These are phyloP conservation scores for Crotalus horridus DNA, from an alignment of 2,113 vertebrate genomes.

Conservation along the genomic window DNA sequence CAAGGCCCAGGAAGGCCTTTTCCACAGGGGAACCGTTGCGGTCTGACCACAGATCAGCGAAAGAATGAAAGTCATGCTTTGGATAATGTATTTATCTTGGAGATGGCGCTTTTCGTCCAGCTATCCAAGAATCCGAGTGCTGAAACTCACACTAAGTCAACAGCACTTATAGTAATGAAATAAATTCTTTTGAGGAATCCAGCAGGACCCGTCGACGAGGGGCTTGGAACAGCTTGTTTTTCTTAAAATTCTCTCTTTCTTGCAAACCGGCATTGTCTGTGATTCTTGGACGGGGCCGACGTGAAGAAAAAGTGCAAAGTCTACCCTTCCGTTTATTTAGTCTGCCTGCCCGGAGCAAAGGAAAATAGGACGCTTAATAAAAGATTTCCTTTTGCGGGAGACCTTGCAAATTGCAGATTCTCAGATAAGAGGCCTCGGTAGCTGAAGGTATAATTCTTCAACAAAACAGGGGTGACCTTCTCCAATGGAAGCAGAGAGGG, in stretches of 20 bases:
- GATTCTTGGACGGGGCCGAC: slow-evolving; percentile 77
- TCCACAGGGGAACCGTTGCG: slow-evolving; percentile 51
- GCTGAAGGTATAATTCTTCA: slow-evolving; percentile 55
- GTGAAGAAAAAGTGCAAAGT: slow-evolving; percentile 70
- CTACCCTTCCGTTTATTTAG: slow-evolving; percentile 77
- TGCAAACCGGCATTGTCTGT: slow-evolving; percentile 77
- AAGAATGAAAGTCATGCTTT: slow-evolving; percentile 70
- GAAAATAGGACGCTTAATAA: slow-evolving; percentile 79
- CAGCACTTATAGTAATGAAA: slow-evolving; percentile 78
- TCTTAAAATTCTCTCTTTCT: slow-evolving; percentile 83
- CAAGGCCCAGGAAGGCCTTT: slow-evolving; percentile 34
- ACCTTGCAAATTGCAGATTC: slow-evolving; percentile 66
- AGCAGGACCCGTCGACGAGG: slow-evolving; percentile 65
- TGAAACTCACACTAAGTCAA: slow-evolving; percentile 81
- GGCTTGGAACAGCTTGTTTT: slow-evolving; percentile 77
- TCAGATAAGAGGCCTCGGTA: slow-evolving; percentile 57
- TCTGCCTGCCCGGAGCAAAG: slow-evolving; percentile 75
- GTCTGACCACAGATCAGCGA: slow-evolving; percentile 56
- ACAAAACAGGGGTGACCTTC: slow-evolving; percentile 53
- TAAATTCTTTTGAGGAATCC: slow-evolving; percentile 71
- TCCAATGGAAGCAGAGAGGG: slow-evolving; percentile 44
- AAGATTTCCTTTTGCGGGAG: slow-evolving; percentile 77
- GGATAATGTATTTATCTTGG: slow-evolving; percentile 78
- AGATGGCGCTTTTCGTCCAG: slow-evolving; percentile 63
- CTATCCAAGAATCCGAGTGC: slow-evolving; percentile 77